Evolutionary conservation across 2,113 vertebrate species (phyloP), one percentile per base, ranked within the genome.

Genomic region (Bothrops jararaca): DNA sequence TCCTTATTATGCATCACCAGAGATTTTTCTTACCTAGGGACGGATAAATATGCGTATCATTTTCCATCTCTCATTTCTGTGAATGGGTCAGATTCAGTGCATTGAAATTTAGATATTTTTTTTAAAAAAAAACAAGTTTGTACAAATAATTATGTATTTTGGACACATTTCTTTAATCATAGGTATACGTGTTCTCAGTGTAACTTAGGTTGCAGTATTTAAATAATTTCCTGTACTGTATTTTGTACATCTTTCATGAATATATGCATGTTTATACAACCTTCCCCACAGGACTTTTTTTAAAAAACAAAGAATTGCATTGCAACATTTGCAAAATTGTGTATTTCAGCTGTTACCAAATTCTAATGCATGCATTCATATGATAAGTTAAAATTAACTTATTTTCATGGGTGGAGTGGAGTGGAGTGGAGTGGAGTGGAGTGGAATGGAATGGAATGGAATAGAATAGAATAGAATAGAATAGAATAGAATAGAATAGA

Each of bases 341-440:
- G 15, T 39, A 74, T 74, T 34, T 15, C n/a, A 39, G 3, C n/a
- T 20, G 15, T 39, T 74, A 74, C 69, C n/a, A 74, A 74, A 74
- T 5, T 34, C n/a, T 74, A 39, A n/a, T 34, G 39, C 69, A 74
- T 34, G n/a, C 20, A 74, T 74, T 39, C 2, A 74, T 74, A 39
- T 34, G 2, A 74, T 39, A 20, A 74, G n/a, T 6, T 74, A 74
- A 74, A 74, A 74, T 74, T 39, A 39, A 20, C 15, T 8, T 74
- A 15, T 74, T 39, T n/a, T 74, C 69, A 74, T 39, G 20, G 57
- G 10, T 50, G 48, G 48, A 1, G 8, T 9, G 3, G 57, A 1
- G 2, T 58, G 1, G 57, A 3, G 3, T 10, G 2, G 24, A 3
- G 1, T 60, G 2, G 57, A 26, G 0, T 48, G 6, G 48, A 48